Evolutionary conservation across 2,888 invertebrate genomes (phyloP).

Genomic region (Cephonodes hylas): DNA sequence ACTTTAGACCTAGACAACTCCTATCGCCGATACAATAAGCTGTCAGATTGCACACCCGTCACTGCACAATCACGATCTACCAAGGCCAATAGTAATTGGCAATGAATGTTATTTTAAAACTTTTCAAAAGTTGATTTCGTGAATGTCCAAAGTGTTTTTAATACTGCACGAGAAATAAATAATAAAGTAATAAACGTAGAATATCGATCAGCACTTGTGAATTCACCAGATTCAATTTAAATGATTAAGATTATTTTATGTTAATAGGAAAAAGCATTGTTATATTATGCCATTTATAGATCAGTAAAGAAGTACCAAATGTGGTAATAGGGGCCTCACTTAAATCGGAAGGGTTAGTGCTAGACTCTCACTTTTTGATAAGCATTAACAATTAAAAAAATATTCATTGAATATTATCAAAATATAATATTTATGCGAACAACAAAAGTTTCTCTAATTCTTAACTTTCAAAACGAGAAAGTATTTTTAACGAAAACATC

Average conservation of each 20-base stretch:
- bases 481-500: background rate
- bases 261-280: too few species aligned
- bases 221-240: too few species aligned
- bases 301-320: too few species aligned
- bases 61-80: constrained; percentile 41
- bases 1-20: background rate
- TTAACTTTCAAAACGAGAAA: background rate
- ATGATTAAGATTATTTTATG: too few species aligned
- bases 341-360: too few species aligned
- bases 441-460: background rate
- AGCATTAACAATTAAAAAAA: too few species aligned
- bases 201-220: too few species aligned
- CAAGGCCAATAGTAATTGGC: constrained; percentile 43
- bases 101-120: constrained; percentile 23
- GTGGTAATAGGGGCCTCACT: too few species aligned
- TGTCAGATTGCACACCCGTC: constrained; percentile 43
- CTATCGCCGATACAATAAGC: constrained; percentile 25
- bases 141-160: background rate
- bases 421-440: background rate
- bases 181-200: too few species aligned
- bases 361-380: too few species aligned
- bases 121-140: constrained; percentile 12
- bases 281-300: too few species aligned
- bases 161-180: background rate
- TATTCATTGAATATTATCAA: background rate